phyloP scores from a whole-genome alignment of 2,113 vertebrate species.

The Prunella fulvescens region DNA sequence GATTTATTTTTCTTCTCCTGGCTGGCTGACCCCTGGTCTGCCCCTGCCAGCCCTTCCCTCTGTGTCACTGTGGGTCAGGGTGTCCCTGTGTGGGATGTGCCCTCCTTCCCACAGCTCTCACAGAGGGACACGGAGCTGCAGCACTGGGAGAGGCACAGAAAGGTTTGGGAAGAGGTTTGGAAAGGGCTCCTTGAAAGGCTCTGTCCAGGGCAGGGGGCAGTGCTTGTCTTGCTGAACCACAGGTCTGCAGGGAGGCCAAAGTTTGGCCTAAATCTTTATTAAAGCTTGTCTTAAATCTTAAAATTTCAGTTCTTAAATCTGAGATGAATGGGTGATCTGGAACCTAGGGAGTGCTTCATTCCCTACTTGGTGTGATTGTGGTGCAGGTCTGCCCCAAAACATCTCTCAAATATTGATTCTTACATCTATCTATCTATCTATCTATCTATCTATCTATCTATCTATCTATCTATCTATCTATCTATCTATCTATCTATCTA shows the following conservation, averaged over 20 bases:
- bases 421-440: neutral
- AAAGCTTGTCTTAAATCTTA: neutral
- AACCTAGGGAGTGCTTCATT: neutral
- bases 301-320: neutral
- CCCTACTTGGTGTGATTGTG: neutral
- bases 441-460: no score
- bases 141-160: neutral
- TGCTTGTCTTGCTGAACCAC: fast-evolving
- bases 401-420: neutral
- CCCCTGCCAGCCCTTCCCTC: neutral
- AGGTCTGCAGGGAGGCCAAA: neutral
- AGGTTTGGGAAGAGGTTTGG: neutral
- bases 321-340: neutral
- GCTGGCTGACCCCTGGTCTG: neutral
- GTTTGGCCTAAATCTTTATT: neutral
- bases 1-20: neutral
- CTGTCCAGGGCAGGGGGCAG: neutral
- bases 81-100: fast-evolving
- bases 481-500: no score
- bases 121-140: neutral
- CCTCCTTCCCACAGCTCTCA: neutral
- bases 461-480: no score
- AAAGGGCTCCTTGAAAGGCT: neutral
- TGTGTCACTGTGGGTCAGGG: fast-evolving
- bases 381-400: neutral